Evolutionary conservation across 2,888 invertebrate species (phyloP).

Genomic region (Lamellibrachia satsuma): DNA sequence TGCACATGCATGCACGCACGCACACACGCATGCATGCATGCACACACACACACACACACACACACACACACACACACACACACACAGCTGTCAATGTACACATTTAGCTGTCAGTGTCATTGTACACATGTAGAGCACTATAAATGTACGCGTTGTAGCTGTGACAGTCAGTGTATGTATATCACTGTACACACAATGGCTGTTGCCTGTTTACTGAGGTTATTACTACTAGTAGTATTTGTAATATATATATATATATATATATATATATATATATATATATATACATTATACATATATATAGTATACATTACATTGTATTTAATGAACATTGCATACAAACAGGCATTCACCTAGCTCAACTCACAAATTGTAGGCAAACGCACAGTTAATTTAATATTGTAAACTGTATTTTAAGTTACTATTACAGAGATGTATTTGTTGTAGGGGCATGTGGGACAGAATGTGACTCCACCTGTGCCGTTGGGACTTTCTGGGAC

Average conservation of each 20-base stretch:
- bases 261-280: too few relatives aligned
- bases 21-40: too few relatives aligned
- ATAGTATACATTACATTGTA: neutral
- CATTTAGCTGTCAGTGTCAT: neutral
- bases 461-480: constrained; percentile 46
- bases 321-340: neutral
- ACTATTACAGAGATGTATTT: constrained; percentile 14
- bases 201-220: neutral
- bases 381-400: neutral
- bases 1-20: too few relatives aligned
- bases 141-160: neutral
- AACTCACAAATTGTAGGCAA: neutral
- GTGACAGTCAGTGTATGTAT: neutral
- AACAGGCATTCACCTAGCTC: neutral
- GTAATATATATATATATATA: neutral
- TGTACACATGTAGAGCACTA: neutral
- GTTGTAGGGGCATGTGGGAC: constrained; percentile 46
- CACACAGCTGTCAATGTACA: neutral
- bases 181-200: neutral
- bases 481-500: constrained; percentile 45
- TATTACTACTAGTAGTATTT: neutral
- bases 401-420: neutral
- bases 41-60: neutral
- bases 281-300: too few relatives aligned
- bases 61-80: neutral